These are phyloP conservation scores for Podargus strigoides DNA, from an alignment of 2,797 vertebrate genomes.

Conservation along the genomic window DNA sequence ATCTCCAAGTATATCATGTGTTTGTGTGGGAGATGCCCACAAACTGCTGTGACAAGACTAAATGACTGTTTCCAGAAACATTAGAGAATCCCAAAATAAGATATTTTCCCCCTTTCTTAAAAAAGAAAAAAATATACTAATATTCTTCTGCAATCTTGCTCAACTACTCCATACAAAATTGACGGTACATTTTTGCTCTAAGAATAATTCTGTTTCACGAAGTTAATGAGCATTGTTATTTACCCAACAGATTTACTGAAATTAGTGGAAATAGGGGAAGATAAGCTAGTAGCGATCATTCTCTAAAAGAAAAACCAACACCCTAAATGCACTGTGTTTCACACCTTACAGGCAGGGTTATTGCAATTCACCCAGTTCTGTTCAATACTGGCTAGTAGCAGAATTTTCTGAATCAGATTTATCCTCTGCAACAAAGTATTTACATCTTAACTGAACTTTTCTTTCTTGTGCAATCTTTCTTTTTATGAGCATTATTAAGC, in stretches of 20 bases:
- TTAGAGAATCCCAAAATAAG: not conserved
- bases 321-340: not conserved
- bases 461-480: not conserved
- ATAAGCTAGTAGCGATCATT: not conserved
- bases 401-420: not conserved
- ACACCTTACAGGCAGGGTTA: not conserved
- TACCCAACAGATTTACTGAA: not conserved
- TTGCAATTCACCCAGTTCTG: not conserved
- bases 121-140: not conserved
- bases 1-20: not conserved
- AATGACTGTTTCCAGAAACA: not conserved
- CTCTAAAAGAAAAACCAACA: not conserved
- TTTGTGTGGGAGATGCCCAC: not conserved
- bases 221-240: not conserved
- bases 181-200: not conserved
- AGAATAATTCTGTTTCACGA: not conserved
- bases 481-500: not conserved
- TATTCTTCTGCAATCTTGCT: not conserved
- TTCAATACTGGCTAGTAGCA: not conserved
- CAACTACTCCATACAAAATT: not conserved
- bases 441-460: not conserved
- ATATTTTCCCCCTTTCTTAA: not conserved
- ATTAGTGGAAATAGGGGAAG: not conserved
- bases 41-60: not conserved
- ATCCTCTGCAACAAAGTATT: not conserved